These are phyloP conservation scores for Muscicapa striata DNA, from an alignment of 2,797 vertebrate genomes.

Conservation along the genomic window DNA sequence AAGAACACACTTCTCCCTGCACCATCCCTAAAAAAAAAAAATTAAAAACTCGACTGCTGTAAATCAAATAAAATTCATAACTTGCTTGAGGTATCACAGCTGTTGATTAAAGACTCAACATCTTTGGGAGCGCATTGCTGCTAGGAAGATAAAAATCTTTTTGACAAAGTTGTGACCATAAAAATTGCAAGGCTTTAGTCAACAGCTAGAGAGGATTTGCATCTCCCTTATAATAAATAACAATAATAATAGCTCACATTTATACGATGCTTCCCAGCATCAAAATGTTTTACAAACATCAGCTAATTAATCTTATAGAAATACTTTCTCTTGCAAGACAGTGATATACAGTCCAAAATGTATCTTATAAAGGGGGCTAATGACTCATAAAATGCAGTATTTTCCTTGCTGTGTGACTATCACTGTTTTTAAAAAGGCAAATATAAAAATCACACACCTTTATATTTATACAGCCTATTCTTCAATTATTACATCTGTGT, in stretches of 20 bases:
- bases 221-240: slow-evolving; percentile 67
- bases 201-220: slow-evolving; percentile 71
- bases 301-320: slow-evolving; percentile 65
- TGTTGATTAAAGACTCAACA: slow-evolving; percentile 78
- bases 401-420: slow-evolving; percentile 41
- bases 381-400: slow-evolving; percentile 61
- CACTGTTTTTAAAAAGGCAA: slow-evolving; percentile 46
- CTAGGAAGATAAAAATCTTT: slow-evolving; percentile 74
- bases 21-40: slow-evolving; percentile 48
- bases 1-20: background rate
- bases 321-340: slow-evolving; percentile 25
- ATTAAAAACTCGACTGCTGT: slow-evolving; percentile 32
- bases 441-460: slow-evolving; percentile 65
- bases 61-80: slow-evolving; percentile 79
- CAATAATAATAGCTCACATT: slow-evolving; percentile 58
- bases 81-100: slow-evolving; percentile 77
- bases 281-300: slow-evolving; percentile 36
- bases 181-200: slow-evolving; percentile 72
- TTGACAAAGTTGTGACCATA: slow-evolving; percentile 73
- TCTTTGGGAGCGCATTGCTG: slow-evolving; percentile 71
- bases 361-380: slow-evolving; percentile 64
- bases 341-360: slow-evolving; percentile 41
- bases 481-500: slow-evolving; percentile 39
- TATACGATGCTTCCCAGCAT: slow-evolving; percentile 13
- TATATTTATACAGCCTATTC: slow-evolving; percentile 58